A percentile compares a stretch with the other conserved stretches of the same genome.
Conservation (phyloP, 2,888 invertebrate genomes). For the Polietes domitor region DNA sequence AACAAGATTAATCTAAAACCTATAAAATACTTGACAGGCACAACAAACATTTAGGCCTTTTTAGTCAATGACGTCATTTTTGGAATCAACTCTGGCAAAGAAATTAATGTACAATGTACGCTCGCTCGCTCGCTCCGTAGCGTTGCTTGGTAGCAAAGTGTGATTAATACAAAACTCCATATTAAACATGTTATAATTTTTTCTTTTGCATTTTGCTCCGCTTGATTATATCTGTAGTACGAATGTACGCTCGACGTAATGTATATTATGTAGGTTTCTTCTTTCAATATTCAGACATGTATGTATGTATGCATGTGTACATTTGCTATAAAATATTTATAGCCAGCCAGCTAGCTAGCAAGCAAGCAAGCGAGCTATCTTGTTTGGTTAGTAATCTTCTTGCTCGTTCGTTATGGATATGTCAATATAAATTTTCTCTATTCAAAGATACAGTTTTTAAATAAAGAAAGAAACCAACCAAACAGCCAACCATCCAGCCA, state of each 20-base stretch:
- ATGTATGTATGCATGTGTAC: not conserved
- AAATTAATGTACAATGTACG: not conserved
- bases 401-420: not conserved
- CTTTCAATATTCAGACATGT: not conserved
- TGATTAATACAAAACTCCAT: constrained; percentile 13
- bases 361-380: not conserved
- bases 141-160: not conserved
- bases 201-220: not conserved
- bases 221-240: not conserved
- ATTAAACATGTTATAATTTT: constrained; percentile 4
- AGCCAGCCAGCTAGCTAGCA: no score
- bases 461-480: constrained; percentile 4
- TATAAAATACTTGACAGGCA: not conserved
- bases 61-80: not conserved
- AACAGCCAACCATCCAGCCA: constrained; percentile 6
- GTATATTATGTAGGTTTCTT: constrained; percentile 27
- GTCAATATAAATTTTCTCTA: not conserved
- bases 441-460: constrained; percentile 1
- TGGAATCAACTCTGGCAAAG: not conserved
- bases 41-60: not conserved
- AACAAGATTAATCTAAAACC: not conserved
- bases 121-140: not conserved
- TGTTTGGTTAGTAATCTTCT: not conserved
- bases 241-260: not conserved
- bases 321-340: constrained; percentile 31